Conservation (phyloP, 2,113 vertebrate genomes). For the Illadopsis cleaveri region DNA sequence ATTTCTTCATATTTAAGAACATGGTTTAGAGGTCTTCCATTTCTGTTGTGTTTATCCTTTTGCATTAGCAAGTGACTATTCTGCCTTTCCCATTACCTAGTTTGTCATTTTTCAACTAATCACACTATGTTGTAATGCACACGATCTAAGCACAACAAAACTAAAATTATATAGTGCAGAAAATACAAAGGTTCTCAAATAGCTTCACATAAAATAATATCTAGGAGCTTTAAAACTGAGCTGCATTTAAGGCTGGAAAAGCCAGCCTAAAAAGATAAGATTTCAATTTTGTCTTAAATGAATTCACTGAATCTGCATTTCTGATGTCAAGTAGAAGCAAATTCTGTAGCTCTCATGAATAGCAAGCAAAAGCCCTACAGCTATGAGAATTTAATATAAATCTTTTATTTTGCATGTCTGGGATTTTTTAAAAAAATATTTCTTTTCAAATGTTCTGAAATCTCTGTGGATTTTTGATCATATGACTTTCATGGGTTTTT, state of each 20-base stretch:
- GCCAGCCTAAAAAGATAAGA: constrained; percentile 61
- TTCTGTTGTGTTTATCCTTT: not conserved
- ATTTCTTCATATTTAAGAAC: not conserved
- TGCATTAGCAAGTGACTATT: not conserved
- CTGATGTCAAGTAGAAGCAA: constrained; percentile 61
- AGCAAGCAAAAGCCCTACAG: constrained; percentile 60
- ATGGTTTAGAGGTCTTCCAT: not conserved
- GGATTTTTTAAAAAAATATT: not conserved
- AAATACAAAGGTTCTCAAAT: constrained; percentile 62
- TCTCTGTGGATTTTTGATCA: constrained; percentile 20
- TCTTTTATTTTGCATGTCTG: constrained; percentile 44
- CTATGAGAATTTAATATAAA: constrained; percentile 57
- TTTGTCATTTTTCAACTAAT: constrained; percentile 13
- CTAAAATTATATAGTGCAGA: constrained; percentile 26
- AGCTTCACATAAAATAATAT: constrained; percentile 65
- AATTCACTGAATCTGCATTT: constrained; percentile 74
- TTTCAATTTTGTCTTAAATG: constrained; percentile 67
- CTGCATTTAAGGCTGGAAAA: constrained; percentile 63
- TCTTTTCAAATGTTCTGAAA: constrained; percentile 15
- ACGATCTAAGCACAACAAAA: constrained; percentile 23
- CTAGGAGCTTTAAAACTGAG: constrained; percentile 64
- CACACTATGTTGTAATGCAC: not conserved
- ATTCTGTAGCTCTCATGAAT: constrained; percentile 47
- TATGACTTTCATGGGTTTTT: constrained; percentile 2
- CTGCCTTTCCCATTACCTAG: constrained; percentile 1